Evolutionary conservation across 2,797 vertebrate genomes (phyloP).

Genomic region (Psittacula echo): DNA sequence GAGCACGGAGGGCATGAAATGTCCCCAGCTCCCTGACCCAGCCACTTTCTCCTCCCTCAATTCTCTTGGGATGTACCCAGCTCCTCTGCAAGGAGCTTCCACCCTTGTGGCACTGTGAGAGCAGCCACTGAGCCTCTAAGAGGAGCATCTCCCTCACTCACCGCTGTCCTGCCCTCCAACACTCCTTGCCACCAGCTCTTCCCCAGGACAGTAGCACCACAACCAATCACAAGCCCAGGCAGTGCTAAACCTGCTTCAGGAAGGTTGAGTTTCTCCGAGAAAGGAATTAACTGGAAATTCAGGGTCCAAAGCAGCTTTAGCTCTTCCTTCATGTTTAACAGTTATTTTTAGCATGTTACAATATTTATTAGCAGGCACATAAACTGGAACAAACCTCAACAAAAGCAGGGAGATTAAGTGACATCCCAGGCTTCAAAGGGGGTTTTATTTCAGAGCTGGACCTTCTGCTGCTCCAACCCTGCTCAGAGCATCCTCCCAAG

Average conservation of each 20-base stretch:
- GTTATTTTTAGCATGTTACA: slow-evolving; percentile 41
- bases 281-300: background rate
- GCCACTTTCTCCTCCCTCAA: background rate
- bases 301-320: slow-evolving; percentile 12
- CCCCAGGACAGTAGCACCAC: fast-evolving
- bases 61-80: background rate
- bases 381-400: slow-evolving; percentile 36
- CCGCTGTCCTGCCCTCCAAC: fast-evolving
- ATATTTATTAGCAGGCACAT: slow-evolving; percentile 46
- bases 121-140: background rate
- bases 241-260: background rate
- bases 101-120: background rate
- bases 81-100: background rate
- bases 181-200: background rate
- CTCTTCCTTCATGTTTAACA: background rate
- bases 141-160: fast-evolving
- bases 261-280: background rate
- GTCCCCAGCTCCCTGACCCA: fast-evolving
- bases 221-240: background rate
- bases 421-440: slow-evolving; percentile 34
- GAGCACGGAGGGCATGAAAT: fast-evolving
- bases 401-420: background rate
- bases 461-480: background rate
- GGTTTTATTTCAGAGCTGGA: background rate
- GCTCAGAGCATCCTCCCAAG: background rate